Conservation (phyloP, 2,113 vertebrate genomes). For the Gobio gobio region DNA sequence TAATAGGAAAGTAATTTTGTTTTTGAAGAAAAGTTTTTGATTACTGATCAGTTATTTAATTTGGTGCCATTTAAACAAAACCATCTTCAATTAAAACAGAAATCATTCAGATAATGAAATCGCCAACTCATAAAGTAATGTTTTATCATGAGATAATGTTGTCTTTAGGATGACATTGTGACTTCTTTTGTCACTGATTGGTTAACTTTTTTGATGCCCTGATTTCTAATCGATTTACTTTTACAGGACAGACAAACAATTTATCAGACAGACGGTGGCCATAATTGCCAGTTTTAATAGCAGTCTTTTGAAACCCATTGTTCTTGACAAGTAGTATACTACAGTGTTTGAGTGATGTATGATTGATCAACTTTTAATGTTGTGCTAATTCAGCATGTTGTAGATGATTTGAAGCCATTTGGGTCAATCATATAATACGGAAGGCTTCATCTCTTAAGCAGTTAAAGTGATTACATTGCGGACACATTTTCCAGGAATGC, state of each 20-base stretch:
- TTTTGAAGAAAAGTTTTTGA: no score
- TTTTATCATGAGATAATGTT: neutral
- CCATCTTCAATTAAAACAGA: no score
- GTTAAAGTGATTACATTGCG: slow-evolving; percentile 10
- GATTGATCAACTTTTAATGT: neutral
- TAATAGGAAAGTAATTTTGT: no score
- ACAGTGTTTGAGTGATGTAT: neutral
- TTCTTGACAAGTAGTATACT: neutral
- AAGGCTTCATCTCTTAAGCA: neutral
- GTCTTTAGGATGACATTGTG: neutral
- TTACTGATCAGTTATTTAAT: no score
- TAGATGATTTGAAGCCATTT: neutral
- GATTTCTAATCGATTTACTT: neutral
- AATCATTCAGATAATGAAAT: no score
- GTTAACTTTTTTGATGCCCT: neutral
- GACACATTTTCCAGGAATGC: neutral
- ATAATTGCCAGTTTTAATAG: neutral
- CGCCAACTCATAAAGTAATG: neutral
- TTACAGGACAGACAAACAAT: neutral
- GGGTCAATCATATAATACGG: neutral
- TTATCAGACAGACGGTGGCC: neutral
- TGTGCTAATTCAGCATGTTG: neutral
- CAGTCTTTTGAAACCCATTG: neutral
- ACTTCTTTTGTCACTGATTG: neutral
- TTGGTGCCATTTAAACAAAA: no score